Evolutionary conservation across 2,113 vertebrate species (phyloP).

Genomic region (Microtus ochrogaster): DNA sequence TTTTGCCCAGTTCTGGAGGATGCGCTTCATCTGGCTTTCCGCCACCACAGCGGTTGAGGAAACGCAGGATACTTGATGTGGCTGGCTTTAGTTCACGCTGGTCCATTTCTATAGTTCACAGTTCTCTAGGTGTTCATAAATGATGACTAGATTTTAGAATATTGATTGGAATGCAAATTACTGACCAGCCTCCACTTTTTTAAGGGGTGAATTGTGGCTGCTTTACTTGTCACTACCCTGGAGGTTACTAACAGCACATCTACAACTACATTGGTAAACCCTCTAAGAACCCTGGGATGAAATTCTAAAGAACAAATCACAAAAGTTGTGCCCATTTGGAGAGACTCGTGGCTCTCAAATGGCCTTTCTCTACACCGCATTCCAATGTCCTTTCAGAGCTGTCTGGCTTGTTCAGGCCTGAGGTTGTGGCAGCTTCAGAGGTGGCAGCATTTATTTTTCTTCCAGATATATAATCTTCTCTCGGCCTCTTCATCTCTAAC

Average conservation of each 20-base stretch:
- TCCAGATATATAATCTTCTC: not conserved
- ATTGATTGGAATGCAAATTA: not conserved
- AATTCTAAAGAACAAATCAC: not conserved
- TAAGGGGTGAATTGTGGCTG: not conserved
- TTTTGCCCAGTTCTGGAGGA: not conserved
- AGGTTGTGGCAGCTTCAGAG: not conserved
- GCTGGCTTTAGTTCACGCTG: not conserved
- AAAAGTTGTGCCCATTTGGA: not conserved
- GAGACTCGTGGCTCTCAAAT: not conserved
- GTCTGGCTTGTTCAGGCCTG: not conserved
- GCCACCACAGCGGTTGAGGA: not conserved
- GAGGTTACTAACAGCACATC: not conserved
- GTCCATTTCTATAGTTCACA: not conserved
- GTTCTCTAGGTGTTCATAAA: not conserved
- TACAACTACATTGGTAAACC: not conserved
- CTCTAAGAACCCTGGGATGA: not conserved
- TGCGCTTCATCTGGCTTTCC: not conserved
- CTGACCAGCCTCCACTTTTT: not conserved
- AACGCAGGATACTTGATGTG: not conserved
- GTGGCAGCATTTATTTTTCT: not conserved
- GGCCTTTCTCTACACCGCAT: not conserved
- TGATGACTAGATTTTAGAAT: conserved; percentile 19
- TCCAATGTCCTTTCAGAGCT: not conserved
- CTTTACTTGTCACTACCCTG: not conserved
- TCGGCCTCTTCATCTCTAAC: not conserved